Percentiles rank a stretch among this genome's conserved stretches.
Conservation (phyloP, 2,888 invertebrate genomes). For the Drosophila pegasa region DNA sequence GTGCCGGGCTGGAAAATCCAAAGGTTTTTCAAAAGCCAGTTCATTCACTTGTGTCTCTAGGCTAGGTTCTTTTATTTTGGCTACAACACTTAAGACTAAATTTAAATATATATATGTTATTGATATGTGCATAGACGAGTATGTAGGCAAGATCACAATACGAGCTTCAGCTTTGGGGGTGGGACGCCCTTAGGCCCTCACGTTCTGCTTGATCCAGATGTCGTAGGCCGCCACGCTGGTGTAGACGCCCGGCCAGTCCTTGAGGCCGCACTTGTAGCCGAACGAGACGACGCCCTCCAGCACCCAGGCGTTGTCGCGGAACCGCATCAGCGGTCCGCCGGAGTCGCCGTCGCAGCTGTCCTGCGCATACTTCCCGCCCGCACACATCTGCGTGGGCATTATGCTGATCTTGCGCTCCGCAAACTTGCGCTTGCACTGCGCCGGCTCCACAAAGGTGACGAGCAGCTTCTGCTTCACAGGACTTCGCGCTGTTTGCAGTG, state of each 20-base stretch:
- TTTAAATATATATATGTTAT: constrained; percentile 24
- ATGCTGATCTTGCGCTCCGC: constrained; percentile 73
- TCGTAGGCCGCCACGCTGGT: constrained; percentile 87
- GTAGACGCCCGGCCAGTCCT: constrained; percentile 89
- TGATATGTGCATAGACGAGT: constrained; percentile 10
- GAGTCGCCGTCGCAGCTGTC: constrained; percentile 92
- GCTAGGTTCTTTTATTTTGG: constrained; percentile 21
- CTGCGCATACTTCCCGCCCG: constrained; percentile 88
- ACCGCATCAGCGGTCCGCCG: constrained; percentile 90
- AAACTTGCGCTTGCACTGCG: constrained; percentile 85
- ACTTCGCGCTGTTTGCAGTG: constrained; percentile 84
- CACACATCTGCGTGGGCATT: constrained; percentile 87
- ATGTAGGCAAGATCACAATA: constrained; percentile 69
- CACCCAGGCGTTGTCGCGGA: constrained; percentile 86
- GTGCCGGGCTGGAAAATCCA: constrained; percentile 65
- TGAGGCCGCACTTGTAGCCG: constrained; percentile 88
- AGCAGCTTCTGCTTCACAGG: constrained; percentile 86
- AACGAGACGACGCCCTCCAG: constrained; percentile 89
- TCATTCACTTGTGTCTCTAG: constrained; percentile 43
- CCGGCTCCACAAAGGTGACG: constrained; percentile 85
- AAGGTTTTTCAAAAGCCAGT: constrained; percentile 48
- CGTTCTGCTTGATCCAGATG: constrained; percentile 85
- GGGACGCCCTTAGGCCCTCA: constrained; percentile 50
- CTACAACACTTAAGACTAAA: constrained; percentile 36
- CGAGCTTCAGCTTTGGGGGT: constrained; percentile 29